Conservation (phyloP, 1,140 invertebrate species). For the Drosophila sp. region DNA sequence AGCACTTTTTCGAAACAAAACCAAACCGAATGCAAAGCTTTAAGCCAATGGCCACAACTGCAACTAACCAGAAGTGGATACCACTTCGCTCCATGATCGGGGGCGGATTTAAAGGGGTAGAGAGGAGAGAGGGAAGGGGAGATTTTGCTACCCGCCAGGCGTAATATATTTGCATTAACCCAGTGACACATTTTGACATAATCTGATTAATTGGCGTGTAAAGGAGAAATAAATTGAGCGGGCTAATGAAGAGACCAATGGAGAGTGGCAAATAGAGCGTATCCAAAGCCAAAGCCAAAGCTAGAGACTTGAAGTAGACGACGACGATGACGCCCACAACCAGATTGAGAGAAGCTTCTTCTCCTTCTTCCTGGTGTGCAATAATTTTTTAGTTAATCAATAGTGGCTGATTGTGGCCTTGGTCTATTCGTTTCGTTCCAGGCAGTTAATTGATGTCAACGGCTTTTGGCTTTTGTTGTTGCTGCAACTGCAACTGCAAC, state of each 20-base stretch:
- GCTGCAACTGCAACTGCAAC: conserved; percentile 22
- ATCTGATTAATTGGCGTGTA: conserved; percentile 80
- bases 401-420: conserved; percentile 27
- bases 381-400: conserved; percentile 52
- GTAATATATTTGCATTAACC: conserved; percentile 81
- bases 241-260: conserved; percentile 58
- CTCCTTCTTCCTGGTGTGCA: conserved; percentile 34
- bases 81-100: neutral
- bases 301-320: conserved; percentile 1
- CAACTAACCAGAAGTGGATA: conserved; percentile 2
- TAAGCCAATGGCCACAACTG: conserved; percentile 27
- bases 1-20: conserved; percentile 46
- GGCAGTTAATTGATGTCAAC: conserved; percentile 75
- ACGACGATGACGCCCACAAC: conserved; percentile 36
- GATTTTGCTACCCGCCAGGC: conserved; percentile 19
- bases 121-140: neutral
- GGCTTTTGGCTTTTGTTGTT: conserved; percentile 35
- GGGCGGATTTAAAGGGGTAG: neutral
- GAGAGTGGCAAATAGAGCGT: conserved; percentile 45
- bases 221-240: conserved; percentile 72
- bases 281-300: conserved; percentile 28
- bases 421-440: conserved; percentile 9
- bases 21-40: conserved; percentile 17
- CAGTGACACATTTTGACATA: conserved; percentile 80
- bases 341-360: conserved; percentile 31